Percentiles rank a stretch among this genome's conserved stretches.
Conservation (phyloP, 2,113 vertebrate species). For the Myotis lucifugus region DNA sequence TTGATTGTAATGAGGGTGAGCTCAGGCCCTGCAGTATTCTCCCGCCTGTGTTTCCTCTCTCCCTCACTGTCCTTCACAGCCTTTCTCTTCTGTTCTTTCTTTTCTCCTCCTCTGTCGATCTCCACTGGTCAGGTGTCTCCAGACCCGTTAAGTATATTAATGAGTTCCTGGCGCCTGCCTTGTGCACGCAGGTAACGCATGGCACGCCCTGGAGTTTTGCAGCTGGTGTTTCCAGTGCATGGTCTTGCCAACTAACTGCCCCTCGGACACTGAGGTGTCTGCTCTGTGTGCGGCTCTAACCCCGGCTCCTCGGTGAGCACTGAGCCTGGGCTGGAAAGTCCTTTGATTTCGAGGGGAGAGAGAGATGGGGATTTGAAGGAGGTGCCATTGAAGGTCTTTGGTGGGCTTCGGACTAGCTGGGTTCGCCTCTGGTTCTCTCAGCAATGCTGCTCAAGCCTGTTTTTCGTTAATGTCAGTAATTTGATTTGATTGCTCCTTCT, state of each 20-base stretch:
- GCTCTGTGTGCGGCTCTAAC: slow-evolving; percentile 64
- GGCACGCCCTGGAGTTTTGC: slow-evolving; percentile 64
- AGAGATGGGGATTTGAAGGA: slow-evolving; percentile 15
- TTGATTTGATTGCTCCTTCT: slow-evolving; percentile 94
- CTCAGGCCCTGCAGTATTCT: accelerated
- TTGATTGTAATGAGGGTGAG: no score
- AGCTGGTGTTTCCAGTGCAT: slow-evolving; percentile 85
- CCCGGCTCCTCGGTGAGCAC: slow-evolving; percentile 19
- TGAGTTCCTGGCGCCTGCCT: slow-evolving; percentile 96
- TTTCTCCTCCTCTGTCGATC: slow-evolving; percentile 70
- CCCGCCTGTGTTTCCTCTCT: not conserved
- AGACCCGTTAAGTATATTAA: slow-evolving; percentile 99
- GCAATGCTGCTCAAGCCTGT: slow-evolving; percentile 81
- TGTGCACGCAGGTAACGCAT: slow-evolving; percentile 97
- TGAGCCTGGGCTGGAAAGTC: slow-evolving; percentile 54
- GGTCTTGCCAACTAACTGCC: slow-evolving; percentile 89
- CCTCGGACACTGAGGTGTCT: slow-evolving; percentile 80
- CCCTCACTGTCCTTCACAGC: not conserved
- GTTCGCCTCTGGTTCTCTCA: slow-evolving; percentile 78
- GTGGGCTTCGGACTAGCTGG: slow-evolving; percentile 20
- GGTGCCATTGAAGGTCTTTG: not conserved
- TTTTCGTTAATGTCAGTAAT: slow-evolving; percentile 88
- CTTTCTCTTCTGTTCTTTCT: slow-evolving; percentile 68
- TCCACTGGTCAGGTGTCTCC: slow-evolving; percentile 93
- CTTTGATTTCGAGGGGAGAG: not conserved